phyloP scores from a whole-genome alignment of 2,113 vertebrate species.

The Trematocara zebra region DNA sequence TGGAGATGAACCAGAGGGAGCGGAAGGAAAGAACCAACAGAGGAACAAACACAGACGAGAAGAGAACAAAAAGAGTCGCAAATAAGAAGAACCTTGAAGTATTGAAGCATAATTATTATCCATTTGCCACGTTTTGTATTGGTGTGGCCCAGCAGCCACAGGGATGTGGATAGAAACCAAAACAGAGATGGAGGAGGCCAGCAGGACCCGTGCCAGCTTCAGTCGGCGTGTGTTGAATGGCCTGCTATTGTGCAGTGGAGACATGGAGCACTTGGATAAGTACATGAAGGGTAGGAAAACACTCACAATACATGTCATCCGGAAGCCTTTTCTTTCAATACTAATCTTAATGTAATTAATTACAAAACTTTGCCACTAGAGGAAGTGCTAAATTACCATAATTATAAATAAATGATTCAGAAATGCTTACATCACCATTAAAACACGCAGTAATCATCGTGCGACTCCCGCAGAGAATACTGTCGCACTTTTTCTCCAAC shows the following conservation, averaged over 20 bases:
- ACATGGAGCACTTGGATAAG: constrained; percentile 62
- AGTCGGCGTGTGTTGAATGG: neutral
- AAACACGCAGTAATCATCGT: constrained; percentile 1
- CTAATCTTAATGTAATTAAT: neutral
- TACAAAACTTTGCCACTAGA: neutral
- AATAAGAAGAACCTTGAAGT: neutral
- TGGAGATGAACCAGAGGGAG: neutral
- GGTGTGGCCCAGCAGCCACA: neutral
- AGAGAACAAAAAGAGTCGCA: neutral
- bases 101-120: neutral
- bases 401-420: neutral
- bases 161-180: constrained; percentile 53
- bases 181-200: neutral
- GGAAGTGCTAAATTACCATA: neutral
- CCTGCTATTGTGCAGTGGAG: constrained; percentile 58
- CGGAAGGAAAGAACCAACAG: neutral
- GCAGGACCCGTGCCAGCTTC: neutral
- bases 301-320: neutral
- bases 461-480: neutral
- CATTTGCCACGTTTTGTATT: neutral
- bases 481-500: neutral
- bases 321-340: neutral
- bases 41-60: neutral
- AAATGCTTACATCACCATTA: neutral
- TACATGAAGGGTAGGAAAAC: constrained; percentile 58